Conservation (phyloP, 2,113 vertebrate species). For the Crotalus horridus region DNA sequence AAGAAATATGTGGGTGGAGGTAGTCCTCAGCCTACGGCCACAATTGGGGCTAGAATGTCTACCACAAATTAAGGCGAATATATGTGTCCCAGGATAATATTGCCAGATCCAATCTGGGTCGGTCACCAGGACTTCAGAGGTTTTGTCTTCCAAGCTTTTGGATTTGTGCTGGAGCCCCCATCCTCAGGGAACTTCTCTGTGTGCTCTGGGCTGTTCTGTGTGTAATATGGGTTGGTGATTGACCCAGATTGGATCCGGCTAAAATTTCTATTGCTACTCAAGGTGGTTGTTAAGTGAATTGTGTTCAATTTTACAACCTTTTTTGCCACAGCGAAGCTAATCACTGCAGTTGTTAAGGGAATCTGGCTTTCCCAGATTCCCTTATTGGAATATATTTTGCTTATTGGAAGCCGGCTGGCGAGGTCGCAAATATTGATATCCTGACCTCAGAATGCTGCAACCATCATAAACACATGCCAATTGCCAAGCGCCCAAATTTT, state of each 20-base stretch:
- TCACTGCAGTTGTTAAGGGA: neutral
- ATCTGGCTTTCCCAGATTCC: neutral
- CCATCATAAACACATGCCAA: neutral
- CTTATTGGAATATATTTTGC: too few species aligned
- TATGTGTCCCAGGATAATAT: too few species aligned
- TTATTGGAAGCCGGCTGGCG: neutral
- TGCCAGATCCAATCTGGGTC: too few species aligned
- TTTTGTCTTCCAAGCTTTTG: too few species aligned
- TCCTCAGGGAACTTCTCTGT: too few species aligned
- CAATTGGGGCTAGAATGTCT: neutral
- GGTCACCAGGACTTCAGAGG: too few species aligned
- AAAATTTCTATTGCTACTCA: neutral
- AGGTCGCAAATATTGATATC: neutral
- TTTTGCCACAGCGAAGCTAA: neutral
- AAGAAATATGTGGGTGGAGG: neutral
- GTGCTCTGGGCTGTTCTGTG: too few species aligned
- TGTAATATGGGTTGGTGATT: too few species aligned
- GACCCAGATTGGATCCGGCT: too few species aligned
- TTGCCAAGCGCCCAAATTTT: neutral
- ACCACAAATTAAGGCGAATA: too few species aligned
- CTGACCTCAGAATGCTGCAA: neutral
- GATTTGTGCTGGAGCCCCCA: too few species aligned
- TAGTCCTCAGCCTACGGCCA: neutral
- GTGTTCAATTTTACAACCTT: neutral
- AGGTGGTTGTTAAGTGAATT: neutral